Base-by-base conservation (phyloP, 1,140 invertebrate species). In the Cydia fagiglandana region DNA sequence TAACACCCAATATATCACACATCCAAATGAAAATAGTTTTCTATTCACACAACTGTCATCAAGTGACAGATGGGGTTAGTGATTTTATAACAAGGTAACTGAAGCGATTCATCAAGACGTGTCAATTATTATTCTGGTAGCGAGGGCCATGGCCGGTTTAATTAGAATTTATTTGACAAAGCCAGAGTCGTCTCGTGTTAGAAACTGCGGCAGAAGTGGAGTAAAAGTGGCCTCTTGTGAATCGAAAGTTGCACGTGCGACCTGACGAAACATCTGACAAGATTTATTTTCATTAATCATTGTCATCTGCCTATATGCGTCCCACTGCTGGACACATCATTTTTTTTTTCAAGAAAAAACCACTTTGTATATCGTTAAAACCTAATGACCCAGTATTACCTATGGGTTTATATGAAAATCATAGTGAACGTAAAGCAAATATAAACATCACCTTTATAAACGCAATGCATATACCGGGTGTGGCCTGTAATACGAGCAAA, bases 81-180 rank as follows among this genome's bases (percentile, higher is more conserved):
- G 83, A 81, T 85, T 84, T 84, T 86, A 86, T 91, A 91, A 91
- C 89, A 89, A 91, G 89, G 86, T 82, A 83, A 85, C 80, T 83
- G 75, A 76, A 83, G 79, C 84, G 86, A 91, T 91, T 91, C 87
- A 91, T 91, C 89, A 91, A 88, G 79, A 77, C 77, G 85, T 90
- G 90, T 92, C 90, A 92, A 91, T 91, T 91, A 91, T 88, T 86
- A 84, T 80, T 82, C 81, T 88, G 83, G 84, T 87, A 85, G 84
- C 84, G 76, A 81, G 78, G 83, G 34, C 79, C 83, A 81, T 86
- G 86, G 87, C 85, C 79, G 76, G 78, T 88, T 90, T 91, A 92
- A 91, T 91, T 92, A 90, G 84, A 91, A 92, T 92, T 91, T 91
- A 91, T 90, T 86, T 83, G 87, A 87, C 79, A 84, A 70, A 41